A percentile compares a stretch with the other conserved stretches of the same genome.
These are phyloP conservation scores for Buathra laborator DNA, from an alignment of 2,888 invertebrate genomes.

Conservation along the genomic window DNA sequence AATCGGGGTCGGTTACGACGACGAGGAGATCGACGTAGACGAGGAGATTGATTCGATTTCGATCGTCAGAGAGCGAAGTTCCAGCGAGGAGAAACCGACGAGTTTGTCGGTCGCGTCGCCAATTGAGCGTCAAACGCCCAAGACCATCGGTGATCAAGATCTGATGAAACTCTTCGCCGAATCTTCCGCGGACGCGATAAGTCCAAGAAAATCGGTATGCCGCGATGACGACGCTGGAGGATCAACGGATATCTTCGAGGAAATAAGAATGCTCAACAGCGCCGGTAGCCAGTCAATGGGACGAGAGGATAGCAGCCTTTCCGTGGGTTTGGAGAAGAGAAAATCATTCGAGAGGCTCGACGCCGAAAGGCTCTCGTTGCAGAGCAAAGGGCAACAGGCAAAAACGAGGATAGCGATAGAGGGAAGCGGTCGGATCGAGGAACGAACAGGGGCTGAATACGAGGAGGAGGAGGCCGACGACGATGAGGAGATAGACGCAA, in stretches of 20 bases:
- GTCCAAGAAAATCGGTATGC: conserved; percentile 72
- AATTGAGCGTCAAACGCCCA: conserved; percentile 65
- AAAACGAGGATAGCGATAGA: conserved; percentile 26
- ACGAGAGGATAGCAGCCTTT: too few relatives aligned
- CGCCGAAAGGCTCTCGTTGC: background rate
- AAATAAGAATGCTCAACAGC: conserved; percentile 82
- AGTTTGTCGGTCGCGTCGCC: conserved; percentile 69
- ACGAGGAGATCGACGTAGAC: conserved; percentile 56
- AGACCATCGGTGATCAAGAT: conserved; percentile 77
- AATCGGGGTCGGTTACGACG: background rate
- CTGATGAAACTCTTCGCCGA: conserved; percentile 81
- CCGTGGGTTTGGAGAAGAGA: background rate
- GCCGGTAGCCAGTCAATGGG: conserved; percentile 21
- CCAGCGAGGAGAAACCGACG: conserved; percentile 66
- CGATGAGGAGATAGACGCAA: conserved; percentile 59
- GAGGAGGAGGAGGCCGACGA: conserved; percentile 72
- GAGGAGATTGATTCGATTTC: conserved; percentile 68
- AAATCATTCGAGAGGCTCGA: conserved; percentile 53
- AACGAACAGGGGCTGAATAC: conserved; percentile 68
- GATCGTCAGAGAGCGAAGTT: conserved; percentile 44
- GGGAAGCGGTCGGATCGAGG: conserved; percentile 3
- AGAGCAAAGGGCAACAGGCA: background rate
- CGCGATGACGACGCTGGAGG: conserved; percentile 64
- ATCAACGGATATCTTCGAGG: conserved; percentile 82
- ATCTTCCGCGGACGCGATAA: conserved; percentile 68